phyloP scores from a whole-genome alignment of 2,888 invertebrate species.

The Pseudococcus jackbeardsleyi region DNA sequence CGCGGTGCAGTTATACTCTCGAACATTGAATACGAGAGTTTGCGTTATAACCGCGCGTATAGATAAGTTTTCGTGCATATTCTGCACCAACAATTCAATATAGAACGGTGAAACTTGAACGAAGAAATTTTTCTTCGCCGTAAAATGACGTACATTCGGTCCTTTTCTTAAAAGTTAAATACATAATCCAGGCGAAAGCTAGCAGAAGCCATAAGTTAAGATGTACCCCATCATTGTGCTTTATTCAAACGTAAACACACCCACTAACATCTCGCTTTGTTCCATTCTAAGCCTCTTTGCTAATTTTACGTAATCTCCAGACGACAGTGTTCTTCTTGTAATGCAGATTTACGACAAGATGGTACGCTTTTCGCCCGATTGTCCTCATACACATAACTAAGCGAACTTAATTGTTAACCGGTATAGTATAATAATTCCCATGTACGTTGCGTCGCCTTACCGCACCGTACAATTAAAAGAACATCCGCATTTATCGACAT shows the following conservation, averaged over 20 bases:
- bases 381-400: conserved; percentile 9
- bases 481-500: conserved; percentile 35
- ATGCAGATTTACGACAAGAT: conserved; percentile 56
- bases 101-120: conserved; percentile 6
- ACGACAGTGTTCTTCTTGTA: conserved; percentile 54
- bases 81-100: conserved; percentile 40
- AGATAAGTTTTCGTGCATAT: conserved; percentile 45
- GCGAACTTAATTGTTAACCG: conserved; percentile 26
- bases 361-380: conserved; percentile 27
- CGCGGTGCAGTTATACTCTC: neutral
- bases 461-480: neutral
- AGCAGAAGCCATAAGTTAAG: conserved; percentile 48
- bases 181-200: conserved; percentile 46
- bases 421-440: conserved; percentile 34
- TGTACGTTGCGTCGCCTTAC: neutral
- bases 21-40: neutral
- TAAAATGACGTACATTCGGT: conserved; percentile 49
- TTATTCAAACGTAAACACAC: conserved; percentile 53
- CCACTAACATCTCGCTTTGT: conserved; percentile 51
- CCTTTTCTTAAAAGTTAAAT: conserved; percentile 53
- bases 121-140: conserved; percentile 36
- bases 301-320: conserved; percentile 50
- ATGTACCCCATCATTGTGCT: conserved; percentile 53
- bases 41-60: neutral
- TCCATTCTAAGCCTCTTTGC: conserved; percentile 52